Conservation (phyloP, 2,888 invertebrate genomes). For the Tanytarsus gracilentus region DNA sequence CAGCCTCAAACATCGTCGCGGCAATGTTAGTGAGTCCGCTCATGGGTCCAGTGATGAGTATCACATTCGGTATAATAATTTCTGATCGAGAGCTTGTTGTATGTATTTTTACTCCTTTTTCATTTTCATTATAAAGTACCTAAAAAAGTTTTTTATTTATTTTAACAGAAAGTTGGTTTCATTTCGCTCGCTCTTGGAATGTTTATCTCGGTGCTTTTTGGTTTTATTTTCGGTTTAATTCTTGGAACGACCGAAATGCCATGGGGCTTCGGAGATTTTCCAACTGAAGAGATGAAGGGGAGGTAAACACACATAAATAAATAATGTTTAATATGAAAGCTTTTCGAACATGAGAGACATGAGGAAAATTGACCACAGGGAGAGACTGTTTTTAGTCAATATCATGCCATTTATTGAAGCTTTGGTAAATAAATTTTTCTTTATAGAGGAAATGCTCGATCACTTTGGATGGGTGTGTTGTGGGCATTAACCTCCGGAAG, state of each 20-base stretch:
- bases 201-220: slow-evolving; percentile 63
- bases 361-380: not conserved
- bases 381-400: not conserved
- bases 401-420: no score
- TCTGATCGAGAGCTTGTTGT: slow-evolving; percentile 56
- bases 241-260: slow-evolving; percentile 65
- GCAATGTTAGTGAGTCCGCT: slow-evolving; percentile 69
- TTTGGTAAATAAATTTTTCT: slow-evolving; percentile 22
- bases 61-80: slow-evolving; percentile 73
- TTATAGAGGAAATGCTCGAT: slow-evolving; percentile 57
- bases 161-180: slow-evolving; percentile 54
- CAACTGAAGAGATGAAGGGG: slow-evolving; percentile 70
- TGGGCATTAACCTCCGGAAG: slow-evolving; percentile 68
- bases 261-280: slow-evolving; percentile 68
- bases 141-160: slow-evolving; percentile 8
- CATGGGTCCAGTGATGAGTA: slow-evolving; percentile 81
- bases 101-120: slow-evolving; percentile 32
- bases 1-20: slow-evolving; percentile 69
- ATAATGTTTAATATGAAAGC: no score
- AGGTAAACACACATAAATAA: no score
- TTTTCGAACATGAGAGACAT: not conserved
- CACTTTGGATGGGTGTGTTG: slow-evolving; percentile 65
- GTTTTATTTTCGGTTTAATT: slow-evolving; percentile 69
- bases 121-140: not conserved
- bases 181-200: slow-evolving; percentile 61